These are phyloP conservation scores for Colius striatus DNA, from an alignment of 2,113 vertebrate genomes.

Conservation along the genomic window DNA sequence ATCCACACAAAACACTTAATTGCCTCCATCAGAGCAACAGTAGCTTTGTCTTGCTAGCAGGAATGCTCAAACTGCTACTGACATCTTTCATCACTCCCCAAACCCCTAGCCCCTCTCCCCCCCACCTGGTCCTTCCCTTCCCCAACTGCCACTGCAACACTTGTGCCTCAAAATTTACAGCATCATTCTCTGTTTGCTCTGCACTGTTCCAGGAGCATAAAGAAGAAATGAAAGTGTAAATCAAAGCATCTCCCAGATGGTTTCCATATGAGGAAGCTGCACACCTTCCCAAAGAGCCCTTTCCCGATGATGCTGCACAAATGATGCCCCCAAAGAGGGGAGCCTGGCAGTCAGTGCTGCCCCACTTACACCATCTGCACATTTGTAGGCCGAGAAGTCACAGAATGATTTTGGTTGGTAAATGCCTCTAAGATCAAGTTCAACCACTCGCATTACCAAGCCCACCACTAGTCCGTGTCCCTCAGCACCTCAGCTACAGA, in stretches of 20 bases:
- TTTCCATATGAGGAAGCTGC: rapidly evolving
- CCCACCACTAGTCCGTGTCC: too few species aligned
- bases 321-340: rapidly evolving
- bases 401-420: too few species aligned
- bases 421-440: too few species aligned
- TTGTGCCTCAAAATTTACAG: not conserved
- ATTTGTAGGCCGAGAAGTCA: not conserved
- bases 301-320: rapidly evolving
- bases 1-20: not conserved
- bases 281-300: not conserved
- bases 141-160: rapidly evolving
- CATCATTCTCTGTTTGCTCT: not conserved
- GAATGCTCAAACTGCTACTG: not conserved
- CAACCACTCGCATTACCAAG: too few species aligned
- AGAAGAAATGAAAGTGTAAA: conserved; percentile 11
- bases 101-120: not conserved
- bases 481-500: too few species aligned
- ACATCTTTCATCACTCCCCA: not conserved
- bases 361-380: not conserved
- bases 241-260: not conserved
- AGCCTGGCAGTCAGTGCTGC: not conserved
- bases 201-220: not conserved
- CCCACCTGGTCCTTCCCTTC: not conserved
- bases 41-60: not conserved
- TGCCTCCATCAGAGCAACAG: not conserved